These are phyloP conservation scores for Gymnoscopelus microlampas DNA, from an alignment of 2,797 vertebrate genomes.

Conservation along the genomic window DNA sequence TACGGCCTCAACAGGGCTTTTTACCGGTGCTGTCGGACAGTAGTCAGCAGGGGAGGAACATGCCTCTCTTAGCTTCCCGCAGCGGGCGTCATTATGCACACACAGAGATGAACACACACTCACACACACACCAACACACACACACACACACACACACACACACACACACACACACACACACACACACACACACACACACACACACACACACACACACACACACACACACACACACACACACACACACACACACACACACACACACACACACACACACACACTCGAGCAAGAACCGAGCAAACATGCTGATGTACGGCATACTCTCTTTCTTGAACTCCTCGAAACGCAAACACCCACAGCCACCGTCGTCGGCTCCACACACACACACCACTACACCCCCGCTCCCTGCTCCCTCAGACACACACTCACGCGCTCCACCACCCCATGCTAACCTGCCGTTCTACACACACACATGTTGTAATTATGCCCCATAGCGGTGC, in stretches of 20 bases:
- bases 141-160: background rate
- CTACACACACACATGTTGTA: constrained; percentile 41
- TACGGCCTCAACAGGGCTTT: constrained; percentile 58
- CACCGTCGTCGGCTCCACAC: background rate
- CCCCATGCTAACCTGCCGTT: no score
- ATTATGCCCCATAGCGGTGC: constrained; percentile 57
- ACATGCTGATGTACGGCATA: background rate
- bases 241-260: constrained; percentile 4
- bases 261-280: background rate
- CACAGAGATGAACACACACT: constrained; percentile 13
- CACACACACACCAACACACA: background rate
- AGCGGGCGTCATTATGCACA: constrained; percentile 19
- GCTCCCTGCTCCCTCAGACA: background rate
- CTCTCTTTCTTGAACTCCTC: background rate
- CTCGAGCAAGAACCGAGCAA: background rate
- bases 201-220: constrained; percentile 7
- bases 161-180: constrained; percentile 4
- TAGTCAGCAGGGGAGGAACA: constrained; percentile 57
- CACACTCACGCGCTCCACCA: no score
- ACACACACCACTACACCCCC: background rate
- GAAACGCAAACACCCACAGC: background rate
- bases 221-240: background rate
- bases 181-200: background rate
- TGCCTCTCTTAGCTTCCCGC: constrained; percentile 41
- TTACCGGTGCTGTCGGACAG: constrained; percentile 64